These are phyloP conservation scores for Caenorhabditis panamensis DNA, from an alignment of 2,888 invertebrate genomes.

Conservation along the genomic window DNA sequence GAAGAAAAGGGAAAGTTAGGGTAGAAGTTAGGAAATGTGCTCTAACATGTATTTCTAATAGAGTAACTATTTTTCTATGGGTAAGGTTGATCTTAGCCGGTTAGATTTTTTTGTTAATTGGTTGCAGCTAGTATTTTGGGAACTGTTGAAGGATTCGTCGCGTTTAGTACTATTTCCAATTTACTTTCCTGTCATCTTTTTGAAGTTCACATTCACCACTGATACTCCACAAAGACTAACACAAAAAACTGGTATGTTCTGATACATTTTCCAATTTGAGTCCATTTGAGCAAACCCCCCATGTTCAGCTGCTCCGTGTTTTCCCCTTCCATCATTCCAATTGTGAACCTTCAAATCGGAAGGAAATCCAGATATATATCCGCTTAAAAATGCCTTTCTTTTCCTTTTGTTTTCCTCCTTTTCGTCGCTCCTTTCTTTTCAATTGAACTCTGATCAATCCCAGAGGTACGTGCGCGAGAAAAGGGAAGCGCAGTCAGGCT, in stretches of 20 bases:
- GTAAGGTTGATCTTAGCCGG: too few species aligned
- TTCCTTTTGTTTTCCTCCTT: background rate
- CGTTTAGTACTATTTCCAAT: too few species aligned
- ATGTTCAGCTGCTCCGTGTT: background rate
- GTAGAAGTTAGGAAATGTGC: background rate
- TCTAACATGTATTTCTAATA: too few species aligned
- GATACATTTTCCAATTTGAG: background rate
- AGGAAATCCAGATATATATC: background rate
- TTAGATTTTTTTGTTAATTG: too few species aligned
- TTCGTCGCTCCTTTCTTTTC: constrained; percentile 1
- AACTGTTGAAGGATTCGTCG: too few species aligned
- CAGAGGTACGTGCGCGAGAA: constrained; percentile 3
- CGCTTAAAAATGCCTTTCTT: background rate
- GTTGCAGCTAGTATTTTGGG: too few species aligned
- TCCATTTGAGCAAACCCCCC: background rate
- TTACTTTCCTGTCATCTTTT: too few species aligned
- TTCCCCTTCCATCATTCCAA: background rate
- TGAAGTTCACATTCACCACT: too few species aligned
- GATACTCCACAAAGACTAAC: too few species aligned
- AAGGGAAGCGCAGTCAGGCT: constrained; percentile 26
- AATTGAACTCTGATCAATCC: constrained; percentile 6
- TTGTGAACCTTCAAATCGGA: background rate
- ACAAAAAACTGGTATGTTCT: too few species aligned
- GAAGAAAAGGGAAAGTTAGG: background rate
- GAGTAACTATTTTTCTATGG: too few species aligned